A percentile compares a stretch with the other conserved stretches of the same genome.
Conservation (phyloP, 2,113 vertebrate genomes). For the Gobio gobio region DNA sequence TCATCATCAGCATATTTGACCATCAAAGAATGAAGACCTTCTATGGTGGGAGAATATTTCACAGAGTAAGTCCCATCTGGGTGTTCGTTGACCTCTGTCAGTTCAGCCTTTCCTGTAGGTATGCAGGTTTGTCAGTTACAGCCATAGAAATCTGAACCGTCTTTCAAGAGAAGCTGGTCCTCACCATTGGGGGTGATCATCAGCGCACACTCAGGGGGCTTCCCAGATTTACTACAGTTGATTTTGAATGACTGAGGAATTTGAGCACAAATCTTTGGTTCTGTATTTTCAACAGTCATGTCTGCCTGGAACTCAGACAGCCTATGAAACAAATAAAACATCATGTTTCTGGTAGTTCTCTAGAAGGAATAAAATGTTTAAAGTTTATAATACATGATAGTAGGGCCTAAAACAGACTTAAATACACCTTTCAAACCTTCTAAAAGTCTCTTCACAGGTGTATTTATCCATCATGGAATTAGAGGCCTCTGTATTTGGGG, state of each 20-base stretch:
- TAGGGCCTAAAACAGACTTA: not conserved
- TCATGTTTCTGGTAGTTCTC: not conserved
- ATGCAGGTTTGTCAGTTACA: not conserved
- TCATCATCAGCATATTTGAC: slow-evolving; percentile 29
- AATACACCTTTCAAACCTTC: not conserved
- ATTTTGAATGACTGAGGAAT: not conserved
- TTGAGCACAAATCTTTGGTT: not conserved
- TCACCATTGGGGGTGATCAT: slow-evolving; percentile 2
- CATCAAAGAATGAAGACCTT: slow-evolving; percentile 3
- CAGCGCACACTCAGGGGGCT: not conserved
- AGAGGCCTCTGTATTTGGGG: not conserved
- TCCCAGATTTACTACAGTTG: slow-evolving; percentile 1
- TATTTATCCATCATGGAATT: not conserved
- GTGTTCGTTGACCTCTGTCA: not conserved
- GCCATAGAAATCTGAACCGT: not conserved
- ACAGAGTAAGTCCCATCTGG: slow-evolving; percentile 13
- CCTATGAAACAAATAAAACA: not conserved
- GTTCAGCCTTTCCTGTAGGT: not conserved
- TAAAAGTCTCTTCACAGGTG: not conserved
- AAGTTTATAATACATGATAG: no score
- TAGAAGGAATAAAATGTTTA: not conserved
- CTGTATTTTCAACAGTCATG: not conserved
- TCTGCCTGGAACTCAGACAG: not conserved
- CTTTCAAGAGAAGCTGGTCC: not conserved
- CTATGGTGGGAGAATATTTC: not conserved